Evolutionary conservation across 2,113 vertebrate species (phyloP).

Genomic region (Cyprinus carpio): DNA sequence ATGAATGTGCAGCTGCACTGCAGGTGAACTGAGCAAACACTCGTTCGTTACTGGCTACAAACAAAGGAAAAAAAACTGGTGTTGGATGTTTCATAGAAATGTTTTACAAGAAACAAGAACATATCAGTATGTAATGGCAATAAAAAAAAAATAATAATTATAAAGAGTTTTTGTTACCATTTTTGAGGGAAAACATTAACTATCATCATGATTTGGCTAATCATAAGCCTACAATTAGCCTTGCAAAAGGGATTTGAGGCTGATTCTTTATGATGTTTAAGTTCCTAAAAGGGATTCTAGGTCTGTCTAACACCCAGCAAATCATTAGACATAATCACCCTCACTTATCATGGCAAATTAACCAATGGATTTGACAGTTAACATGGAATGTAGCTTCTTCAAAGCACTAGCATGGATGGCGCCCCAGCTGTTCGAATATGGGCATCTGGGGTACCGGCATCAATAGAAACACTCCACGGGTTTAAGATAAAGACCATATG

Average conservation of each 20-base stretch:
- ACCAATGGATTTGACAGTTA: conserved; percentile 45
- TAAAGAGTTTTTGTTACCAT: not conserved
- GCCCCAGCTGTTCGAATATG: conserved; percentile 77
- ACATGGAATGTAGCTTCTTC: conserved; percentile 62
- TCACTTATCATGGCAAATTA: conserved; percentile 53
- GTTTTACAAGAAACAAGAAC: not conserved
- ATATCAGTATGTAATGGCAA: not conserved
- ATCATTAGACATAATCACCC: conserved; percentile 48
- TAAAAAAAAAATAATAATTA: not conserved
- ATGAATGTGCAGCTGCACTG: conserved; percentile 45
- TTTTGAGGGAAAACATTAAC: not conserved
- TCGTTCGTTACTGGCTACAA: conserved; percentile 16
- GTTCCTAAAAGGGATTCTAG: not conserved
- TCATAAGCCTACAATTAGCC: conserved; percentile 13
- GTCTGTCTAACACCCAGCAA: conserved; percentile 32
- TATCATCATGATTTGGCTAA: not conserved
- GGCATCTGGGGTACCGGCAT: not conserved
- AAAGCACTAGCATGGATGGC: conserved; percentile 84
- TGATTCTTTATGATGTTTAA: conserved; percentile 20
- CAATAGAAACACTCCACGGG: not conserved
- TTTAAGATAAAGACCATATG: conserved; percentile 34
- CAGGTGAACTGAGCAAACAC: conserved; percentile 48
- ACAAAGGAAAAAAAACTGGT: not conserved
- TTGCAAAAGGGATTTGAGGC: not conserved
- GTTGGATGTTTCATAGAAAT: not conserved